Conservation (phyloP, 1,140 invertebrate genomes). For the Armadillidium nasatum region DNA sequence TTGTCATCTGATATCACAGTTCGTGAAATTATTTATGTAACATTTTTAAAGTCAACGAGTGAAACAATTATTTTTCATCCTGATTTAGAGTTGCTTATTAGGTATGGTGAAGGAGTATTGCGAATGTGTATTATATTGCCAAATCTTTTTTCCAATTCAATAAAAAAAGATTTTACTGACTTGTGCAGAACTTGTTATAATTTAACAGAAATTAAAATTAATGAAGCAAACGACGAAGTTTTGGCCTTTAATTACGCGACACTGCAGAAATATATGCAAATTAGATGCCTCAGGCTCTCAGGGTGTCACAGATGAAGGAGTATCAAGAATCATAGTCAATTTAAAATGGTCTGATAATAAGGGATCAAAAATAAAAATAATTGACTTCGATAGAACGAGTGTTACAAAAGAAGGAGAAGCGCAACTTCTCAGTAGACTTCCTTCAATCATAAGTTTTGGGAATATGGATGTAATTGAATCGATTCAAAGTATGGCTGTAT, state of each 20-base stretch:
- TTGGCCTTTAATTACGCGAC: constrained; percentile 35
- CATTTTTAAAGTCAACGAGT: constrained; percentile 29
- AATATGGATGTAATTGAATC: constrained; percentile 35
- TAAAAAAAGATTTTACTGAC: constrained; percentile 37
- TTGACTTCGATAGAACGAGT: constrained; percentile 41
- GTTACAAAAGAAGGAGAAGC: constrained; percentile 38
- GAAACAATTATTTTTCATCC: constrained; percentile 32
- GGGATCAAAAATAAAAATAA: constrained; percentile 26
- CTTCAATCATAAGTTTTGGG: constrained; percentile 34
- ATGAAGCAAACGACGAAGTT: constrained; percentile 38
- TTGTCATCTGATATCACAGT: constrained; percentile 36
- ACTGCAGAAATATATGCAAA: constrained; percentile 30
- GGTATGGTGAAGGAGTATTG: constrained; percentile 34
- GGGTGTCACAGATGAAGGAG: constrained; percentile 39
- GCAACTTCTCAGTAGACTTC: constrained; percentile 31
- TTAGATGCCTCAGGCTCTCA: constrained; percentile 39
- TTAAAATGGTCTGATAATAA: constrained; percentile 31
- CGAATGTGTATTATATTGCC: constrained; percentile 38
- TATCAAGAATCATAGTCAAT: constrained; percentile 36
- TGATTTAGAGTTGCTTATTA: constrained; percentile 36
- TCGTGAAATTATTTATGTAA: constrained; percentile 38
- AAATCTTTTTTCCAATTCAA: constrained; percentile 28
- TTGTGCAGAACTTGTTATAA: constrained; percentile 38
- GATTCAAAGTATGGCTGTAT: constrained; percentile 33
- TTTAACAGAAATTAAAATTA: constrained; percentile 26